phyloP scores from a whole-genome alignment of 2,888 invertebrate species.

The Ennomos quercinarius region DNA sequence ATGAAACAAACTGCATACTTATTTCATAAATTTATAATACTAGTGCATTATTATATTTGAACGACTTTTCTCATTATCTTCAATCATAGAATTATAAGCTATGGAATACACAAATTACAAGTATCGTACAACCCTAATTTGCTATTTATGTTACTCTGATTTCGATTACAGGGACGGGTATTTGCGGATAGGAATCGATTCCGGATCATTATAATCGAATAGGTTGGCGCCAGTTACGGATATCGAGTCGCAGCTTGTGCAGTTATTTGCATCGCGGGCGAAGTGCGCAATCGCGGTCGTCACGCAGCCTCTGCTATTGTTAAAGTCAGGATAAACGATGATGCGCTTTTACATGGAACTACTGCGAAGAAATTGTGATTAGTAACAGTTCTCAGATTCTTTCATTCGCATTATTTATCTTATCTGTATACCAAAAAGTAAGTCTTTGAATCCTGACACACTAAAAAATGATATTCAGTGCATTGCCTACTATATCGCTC shows the following conservation, averaged over 20 bases:
- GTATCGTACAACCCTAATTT: constrained; percentile 12
- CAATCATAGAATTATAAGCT: too few species aligned
- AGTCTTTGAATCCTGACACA: too few species aligned
- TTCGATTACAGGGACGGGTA: constrained; percentile 23
- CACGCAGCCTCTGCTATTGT: constrained; percentile 66
- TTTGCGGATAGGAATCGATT: constrained; percentile 66
- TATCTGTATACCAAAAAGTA: too few species aligned
- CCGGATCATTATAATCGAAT: constrained; percentile 71
- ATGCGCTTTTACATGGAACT: constrained; percentile 51
- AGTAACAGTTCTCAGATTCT: not conserved
- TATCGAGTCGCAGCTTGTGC: constrained; percentile 74
- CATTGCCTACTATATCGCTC: too few species aligned
- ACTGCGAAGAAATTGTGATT: not conserved
- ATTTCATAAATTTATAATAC: too few species aligned
- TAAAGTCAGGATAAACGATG: constrained; percentile 71
- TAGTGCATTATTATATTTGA: too few species aligned
- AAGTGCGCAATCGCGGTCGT: constrained; percentile 66
- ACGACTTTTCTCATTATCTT: constrained; percentile 1
- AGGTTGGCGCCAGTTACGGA: constrained; percentile 69
- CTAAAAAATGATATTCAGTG: too few species aligned
- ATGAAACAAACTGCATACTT: too few species aligned
- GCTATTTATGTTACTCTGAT: constrained; percentile 16
- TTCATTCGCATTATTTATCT: too few species aligned
- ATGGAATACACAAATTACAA: constrained; percentile 6
- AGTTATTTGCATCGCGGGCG: constrained; percentile 72